Evolutionary conservation across 2,797 vertebrate species (phyloP).

Genomic region (Enteromius paludinosus): DNA sequence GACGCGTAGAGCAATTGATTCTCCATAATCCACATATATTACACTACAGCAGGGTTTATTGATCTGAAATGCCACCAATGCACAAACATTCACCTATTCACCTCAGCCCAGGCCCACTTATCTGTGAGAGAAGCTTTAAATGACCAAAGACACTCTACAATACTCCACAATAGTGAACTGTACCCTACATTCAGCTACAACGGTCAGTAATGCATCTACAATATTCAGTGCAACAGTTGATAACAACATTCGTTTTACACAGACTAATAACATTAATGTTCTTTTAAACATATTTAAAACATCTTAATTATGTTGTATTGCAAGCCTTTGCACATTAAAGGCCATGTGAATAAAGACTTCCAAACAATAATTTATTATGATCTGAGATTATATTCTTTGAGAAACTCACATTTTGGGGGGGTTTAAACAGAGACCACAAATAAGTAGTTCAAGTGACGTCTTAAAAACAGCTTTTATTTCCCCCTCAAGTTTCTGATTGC

Average conservation of each 20-base stretch:
- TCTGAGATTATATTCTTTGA: background rate
- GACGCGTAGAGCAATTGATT: background rate
- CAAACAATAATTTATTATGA: background rate
- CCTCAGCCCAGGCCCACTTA: background rate
- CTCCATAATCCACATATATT: constrained; percentile 26
- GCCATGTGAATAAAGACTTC: background rate
- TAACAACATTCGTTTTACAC: background rate
- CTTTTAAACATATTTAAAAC: background rate
- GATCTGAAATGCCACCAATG: background rate
- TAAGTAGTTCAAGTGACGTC: too few relatives aligned
- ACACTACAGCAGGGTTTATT: background rate
- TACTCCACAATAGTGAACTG: background rate
- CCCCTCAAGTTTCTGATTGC: background rate
- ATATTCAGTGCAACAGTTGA: background rate
- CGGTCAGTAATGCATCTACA: background rate
- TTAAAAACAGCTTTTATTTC: too few relatives aligned
- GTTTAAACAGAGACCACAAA: background rate
- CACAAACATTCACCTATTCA: background rate
- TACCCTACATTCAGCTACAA: background rate
- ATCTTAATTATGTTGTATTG: background rate
- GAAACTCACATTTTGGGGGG: background rate
- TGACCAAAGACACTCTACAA: background rate
- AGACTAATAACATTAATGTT: background rate
- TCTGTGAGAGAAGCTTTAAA: background rate
- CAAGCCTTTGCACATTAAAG: background rate